Conservation (phyloP, 2,113 vertebrate species). For the Saguinus imperator region DNA sequence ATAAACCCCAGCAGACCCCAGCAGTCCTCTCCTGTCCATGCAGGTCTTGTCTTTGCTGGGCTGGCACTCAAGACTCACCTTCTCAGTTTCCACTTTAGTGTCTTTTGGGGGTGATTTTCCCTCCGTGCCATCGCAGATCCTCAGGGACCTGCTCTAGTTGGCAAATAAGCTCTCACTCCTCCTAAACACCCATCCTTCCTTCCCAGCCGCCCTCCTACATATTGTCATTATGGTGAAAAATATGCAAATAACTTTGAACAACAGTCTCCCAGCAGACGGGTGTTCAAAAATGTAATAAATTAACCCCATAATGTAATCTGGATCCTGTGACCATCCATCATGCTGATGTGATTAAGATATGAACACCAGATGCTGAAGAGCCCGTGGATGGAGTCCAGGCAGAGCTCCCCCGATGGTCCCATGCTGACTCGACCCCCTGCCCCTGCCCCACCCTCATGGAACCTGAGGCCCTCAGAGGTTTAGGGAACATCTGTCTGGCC, state of each 20-base stretch:
- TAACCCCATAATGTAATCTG: slow-evolving; percentile 62
- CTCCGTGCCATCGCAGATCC: not conserved
- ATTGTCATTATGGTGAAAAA: slow-evolving; percentile 8
- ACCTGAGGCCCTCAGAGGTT: not conserved
- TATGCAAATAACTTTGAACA: slow-evolving; percentile 65
- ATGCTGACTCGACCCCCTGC: not conserved
- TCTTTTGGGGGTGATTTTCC: slow-evolving; percentile 38
- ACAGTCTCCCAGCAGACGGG: slow-evolving; percentile 24
- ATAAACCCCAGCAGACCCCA: too few species aligned
- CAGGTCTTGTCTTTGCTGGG: not conserved
- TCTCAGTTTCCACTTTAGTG: not conserved
- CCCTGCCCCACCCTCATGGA: not conserved
- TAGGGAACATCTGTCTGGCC: slow-evolving; percentile 27
- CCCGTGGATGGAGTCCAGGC: not conserved
- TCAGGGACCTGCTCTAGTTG: slow-evolving; percentile 50
- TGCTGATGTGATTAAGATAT: slow-evolving; percentile 44
- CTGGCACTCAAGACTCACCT: not conserved
- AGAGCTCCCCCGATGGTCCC: not conserved
- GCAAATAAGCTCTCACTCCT: slow-evolving; percentile 43
- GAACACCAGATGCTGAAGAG: slow-evolving; percentile 21
- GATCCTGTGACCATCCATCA: slow-evolving; percentile 49
- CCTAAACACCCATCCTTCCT: slow-evolving; percentile 24
- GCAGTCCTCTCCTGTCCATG: not conserved
- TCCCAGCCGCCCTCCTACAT: not conserved
- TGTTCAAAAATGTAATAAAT: slow-evolving; percentile 63